A percentile compares a stretch with the other conserved stretches of the same genome.
Evolutionary conservation across 2,113 vertebrate species (phyloP).

Genomic region (Epinephelus cyanopodus): DNA sequence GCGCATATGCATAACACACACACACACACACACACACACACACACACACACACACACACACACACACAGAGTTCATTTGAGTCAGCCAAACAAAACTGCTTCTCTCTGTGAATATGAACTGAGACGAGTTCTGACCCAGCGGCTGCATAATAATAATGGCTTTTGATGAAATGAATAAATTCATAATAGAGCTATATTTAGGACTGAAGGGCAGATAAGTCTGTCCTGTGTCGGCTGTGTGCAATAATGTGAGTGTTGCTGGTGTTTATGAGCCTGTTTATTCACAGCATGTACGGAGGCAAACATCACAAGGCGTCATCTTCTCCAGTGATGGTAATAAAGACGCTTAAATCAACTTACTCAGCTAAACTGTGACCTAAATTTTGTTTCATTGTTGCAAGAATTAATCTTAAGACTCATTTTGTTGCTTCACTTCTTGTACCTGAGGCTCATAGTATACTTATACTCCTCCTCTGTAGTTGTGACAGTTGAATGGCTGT

Average conservation of each 20-base stretch:
- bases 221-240: neutral
- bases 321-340: neutral
- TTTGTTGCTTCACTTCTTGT: neutral
- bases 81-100: slow-evolving; percentile 26
- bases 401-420: no score
- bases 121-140: slow-evolving; percentile 6
- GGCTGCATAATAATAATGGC: neutral
- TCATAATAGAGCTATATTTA: neutral
- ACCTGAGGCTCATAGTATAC: neutral
- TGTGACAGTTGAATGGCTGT: neutral
- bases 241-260: neutral
- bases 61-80: slow-evolving; percentile 29
- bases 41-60: slow-evolving; percentile 12
- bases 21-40: neutral
- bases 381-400: neutral
- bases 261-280: neutral
- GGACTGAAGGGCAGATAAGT: neutral
- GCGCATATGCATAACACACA: neutral
- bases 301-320: no score
- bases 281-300: neutral
- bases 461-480: neutral
- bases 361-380: neutral
- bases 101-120: slow-evolving; percentile 10
- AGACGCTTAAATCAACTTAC: neutral
- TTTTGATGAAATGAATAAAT: slow-evolving; percentile 8